Evolutionary conservation across 2,113 vertebrate species (phyloP).

Genomic region (Camelus dromedarius): DNA sequence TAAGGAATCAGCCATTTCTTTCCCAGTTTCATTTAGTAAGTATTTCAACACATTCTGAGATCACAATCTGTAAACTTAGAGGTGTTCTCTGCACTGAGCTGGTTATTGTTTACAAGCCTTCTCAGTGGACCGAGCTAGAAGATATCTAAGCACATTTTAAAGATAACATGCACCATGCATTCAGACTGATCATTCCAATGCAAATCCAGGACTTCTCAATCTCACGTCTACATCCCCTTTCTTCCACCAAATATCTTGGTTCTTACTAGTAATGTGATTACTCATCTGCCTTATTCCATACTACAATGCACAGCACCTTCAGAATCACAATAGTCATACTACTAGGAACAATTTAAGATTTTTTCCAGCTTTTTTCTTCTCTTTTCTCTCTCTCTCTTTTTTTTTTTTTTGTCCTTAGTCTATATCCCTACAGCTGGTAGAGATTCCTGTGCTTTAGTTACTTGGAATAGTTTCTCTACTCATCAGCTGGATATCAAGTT

Average conservation of each 20-base stretch:
- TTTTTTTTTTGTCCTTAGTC: not conserved
- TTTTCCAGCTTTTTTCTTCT: not conserved
- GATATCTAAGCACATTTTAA: conserved; percentile 38
- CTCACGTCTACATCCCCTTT: not conserved
- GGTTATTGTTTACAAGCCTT: not conserved
- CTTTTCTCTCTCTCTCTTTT: no score
- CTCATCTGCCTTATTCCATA: not conserved
- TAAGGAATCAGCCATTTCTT: conserved; percentile 66
- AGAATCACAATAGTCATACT: not conserved
- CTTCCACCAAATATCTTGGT: not conserved
- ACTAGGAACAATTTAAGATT: not conserved
- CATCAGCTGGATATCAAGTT: not conserved
- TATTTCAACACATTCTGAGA: conserved; percentile 59
- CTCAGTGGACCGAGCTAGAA: not conserved
- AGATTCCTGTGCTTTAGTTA: not conserved
- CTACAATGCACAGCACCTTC: not conserved
- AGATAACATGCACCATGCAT: not conserved
- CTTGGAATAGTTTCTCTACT: not conserved
- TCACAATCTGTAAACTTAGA: not conserved
- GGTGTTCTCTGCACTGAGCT: not conserved
- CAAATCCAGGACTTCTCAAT: not conserved
- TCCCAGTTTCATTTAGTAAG: conserved; percentile 48
- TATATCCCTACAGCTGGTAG: not conserved
- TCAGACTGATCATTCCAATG: conserved; percentile 32
- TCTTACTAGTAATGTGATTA: not conserved